A percentile compares a stretch with the other conserved stretches of the same genome.
phyloP scores from a whole-genome alignment of 2,113 vertebrate genomes.

The Atlantisia rogersi region DNA sequence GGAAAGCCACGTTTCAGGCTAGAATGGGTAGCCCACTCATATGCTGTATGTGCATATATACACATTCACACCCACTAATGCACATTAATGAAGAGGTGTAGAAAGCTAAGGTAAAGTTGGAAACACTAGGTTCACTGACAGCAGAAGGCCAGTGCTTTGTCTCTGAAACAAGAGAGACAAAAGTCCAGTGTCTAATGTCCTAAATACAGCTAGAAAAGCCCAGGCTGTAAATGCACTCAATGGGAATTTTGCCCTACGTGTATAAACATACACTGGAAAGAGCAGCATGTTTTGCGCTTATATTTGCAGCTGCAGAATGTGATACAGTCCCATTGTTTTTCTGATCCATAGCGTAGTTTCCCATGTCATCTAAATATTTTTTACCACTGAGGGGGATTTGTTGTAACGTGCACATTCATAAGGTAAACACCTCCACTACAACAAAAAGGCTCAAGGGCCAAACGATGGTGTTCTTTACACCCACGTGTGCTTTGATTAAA shows the following conservation, averaged over 20 bases:
- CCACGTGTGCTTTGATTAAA: neutral
- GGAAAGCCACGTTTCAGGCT: neutral
- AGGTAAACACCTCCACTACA: neutral
- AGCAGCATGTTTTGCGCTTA: neutral
- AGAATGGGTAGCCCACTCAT: neutral
- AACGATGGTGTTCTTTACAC: neutral
- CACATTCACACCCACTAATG: neutral
- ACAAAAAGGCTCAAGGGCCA: neutral
- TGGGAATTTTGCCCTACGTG: conserved; percentile 9
- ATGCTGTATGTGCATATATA: neutral
- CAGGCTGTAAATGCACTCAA: conserved; percentile 44
- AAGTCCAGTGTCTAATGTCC: conserved; percentile 31
- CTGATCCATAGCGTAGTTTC: conserved; percentile 14
- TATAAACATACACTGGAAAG: conserved; percentile 34
- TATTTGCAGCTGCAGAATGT: conserved; percentile 39
- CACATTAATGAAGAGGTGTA: neutral
- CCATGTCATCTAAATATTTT: neutral
- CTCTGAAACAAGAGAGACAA: conserved; percentile 49
- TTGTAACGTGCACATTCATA: neutral
- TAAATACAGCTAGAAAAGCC: conserved; percentile 57
- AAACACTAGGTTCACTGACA: neutral
- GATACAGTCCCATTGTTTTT: conserved; percentile 33
- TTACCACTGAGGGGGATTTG: neutral
- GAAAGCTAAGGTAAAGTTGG: conserved; percentile 33
- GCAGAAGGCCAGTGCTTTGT: conserved; percentile 37